Percentiles rank a stretch among this genome's conserved stretches.
Evolutionary conservation across 2,888 invertebrate species (phyloP).

Genomic region (Chalcis sispes): DNA sequence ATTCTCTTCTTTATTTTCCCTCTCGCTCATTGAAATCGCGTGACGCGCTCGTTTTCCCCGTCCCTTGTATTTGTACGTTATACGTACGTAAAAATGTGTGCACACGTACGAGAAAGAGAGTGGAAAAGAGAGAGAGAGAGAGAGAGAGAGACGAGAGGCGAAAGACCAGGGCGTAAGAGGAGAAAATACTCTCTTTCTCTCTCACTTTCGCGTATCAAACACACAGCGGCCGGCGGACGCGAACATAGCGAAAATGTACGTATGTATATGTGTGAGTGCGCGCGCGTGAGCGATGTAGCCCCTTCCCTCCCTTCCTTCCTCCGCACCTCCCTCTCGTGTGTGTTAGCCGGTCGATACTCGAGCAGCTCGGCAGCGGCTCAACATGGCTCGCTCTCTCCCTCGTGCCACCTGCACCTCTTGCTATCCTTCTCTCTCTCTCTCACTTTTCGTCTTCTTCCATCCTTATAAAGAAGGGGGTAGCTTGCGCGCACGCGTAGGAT

Average conservation of each 20-base stretch:
- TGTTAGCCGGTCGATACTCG: slow-evolving; percentile 40
- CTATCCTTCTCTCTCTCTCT: not conserved
- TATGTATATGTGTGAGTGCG: not conserved
- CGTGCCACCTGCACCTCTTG: slow-evolving; percentile 20
- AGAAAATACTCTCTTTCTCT: too few species aligned
- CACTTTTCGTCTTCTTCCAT: not conserved
- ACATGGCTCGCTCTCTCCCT: too few species aligned
- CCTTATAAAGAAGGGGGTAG: not conserved
- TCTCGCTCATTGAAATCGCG: slow-evolving; percentile 20
- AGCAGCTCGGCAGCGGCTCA: too few species aligned
- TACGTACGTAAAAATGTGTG: not conserved
- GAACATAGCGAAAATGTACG: not conserved
- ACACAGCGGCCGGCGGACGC: not conserved
- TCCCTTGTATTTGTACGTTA: not conserved
- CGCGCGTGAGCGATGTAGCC: slow-evolving; percentile 3
- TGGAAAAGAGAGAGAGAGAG: too few species aligned
- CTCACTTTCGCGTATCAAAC: too few species aligned
- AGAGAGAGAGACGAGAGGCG: too few species aligned
- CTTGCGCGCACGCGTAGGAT: not conserved
- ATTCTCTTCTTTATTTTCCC: not conserved
- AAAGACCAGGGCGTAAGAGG: slow-evolving; percentile 15
- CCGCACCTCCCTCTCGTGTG: too few species aligned
- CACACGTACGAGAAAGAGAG: not conserved
- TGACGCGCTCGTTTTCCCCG: slow-evolving; percentile 4
- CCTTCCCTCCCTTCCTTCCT: too few species aligned